Evolutionary conservation across 2,113 vertebrate genomes (phyloP), one percentile per base, ranked within the genome.

Genomic region (Sinocyclocheilus rhinocerous): DNA sequence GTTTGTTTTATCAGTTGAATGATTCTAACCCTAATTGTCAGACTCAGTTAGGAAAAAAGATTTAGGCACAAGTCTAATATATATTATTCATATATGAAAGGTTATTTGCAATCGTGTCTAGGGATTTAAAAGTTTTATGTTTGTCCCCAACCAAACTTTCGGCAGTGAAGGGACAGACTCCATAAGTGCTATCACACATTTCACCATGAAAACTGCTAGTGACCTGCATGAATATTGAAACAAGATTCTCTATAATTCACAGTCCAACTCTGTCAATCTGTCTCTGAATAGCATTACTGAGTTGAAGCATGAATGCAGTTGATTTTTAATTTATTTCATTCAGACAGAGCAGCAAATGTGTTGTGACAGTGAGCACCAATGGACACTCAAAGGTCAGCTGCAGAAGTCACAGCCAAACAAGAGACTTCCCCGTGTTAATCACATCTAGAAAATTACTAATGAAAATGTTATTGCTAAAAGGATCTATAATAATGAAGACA

Each of bases 191-290:
- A 70, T 75, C 45, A 42, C 73, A 79, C 50, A 55, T 80, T 85
- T 75, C n/a, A 67, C 42, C 39, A 52, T 26, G 42, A n/a, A 57
- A 12, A 69, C 24, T 36, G 8, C 39, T 48, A 67, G 29, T 55
- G 24, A 36, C 42, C 70, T 45, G 55, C 36, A 84, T 84, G 70
- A 13, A 84, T 86, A 84, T 65, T 67, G 26, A n/a, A 81, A 52
- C 61, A 63, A 84, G 79, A 80, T 72, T n/a, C 57, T 85, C 78
- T 76, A 85, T 82, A 76, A 85, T 88, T 88, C 50, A 88, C 33
- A 78, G 50, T 76, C 65, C 52, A 65, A 76, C 81, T 86, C 50
- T 84, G 81, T 42, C 42, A 80, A 45, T 81, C 69, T 29, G 72
- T 12, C 29, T 63, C 42, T 75, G 33, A 67, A 65, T 69, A 50